A percentile compares a stretch with the other conserved stretches of the same genome.
phyloP scores from a whole-genome alignment of 1,140 invertebrate species.

The Euglossa dilemma region DNA sequence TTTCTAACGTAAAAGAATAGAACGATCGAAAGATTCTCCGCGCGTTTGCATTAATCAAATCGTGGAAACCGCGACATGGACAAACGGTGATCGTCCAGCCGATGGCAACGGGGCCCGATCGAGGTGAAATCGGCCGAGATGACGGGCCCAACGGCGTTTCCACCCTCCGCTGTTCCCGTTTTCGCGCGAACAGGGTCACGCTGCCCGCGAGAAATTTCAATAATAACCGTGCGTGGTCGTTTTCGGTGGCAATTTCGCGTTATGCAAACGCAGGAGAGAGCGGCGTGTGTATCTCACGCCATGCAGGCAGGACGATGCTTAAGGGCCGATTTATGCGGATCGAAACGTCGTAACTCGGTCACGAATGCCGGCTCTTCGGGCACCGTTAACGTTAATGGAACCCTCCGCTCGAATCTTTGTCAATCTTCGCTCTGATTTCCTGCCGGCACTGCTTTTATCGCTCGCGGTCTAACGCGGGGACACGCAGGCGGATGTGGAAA shows the following conservation, averaged over 20 bases:
- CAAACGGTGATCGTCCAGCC: background rate
- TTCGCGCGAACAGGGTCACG: conserved; percentile 50
- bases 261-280: conserved; percentile 67
- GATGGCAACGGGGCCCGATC: background rate
- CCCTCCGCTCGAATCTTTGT: background rate
- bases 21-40: background rate
- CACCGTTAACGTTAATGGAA: background rate
- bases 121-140: conserved; percentile 43
- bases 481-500: too few relatives aligned
- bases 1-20: too few relatives aligned
- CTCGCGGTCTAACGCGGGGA: too few relatives aligned
- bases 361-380: conserved; percentile 32
- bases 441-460: too few relatives aligned
- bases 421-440: too few relatives aligned
- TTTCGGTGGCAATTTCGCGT: conserved; percentile 71
- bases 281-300: conserved; percentile 57
- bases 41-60: conserved; percentile 40
- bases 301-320: conserved; percentile 55
- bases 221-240: conserved; percentile 70
- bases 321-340: conserved; percentile 72
- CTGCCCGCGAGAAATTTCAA: conserved; percentile 68
- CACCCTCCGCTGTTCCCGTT: conserved; percentile 14
- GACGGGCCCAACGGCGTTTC: conserved; percentile 18
- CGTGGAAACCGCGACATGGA: conserved; percentile 9
- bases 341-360: conserved; percentile 67